Percentiles rank a stretch among this genome's conserved stretches.
phyloP scores from a whole-genome alignment of 2,113 vertebrate species.

The Dryoscopus gambensis region DNA sequence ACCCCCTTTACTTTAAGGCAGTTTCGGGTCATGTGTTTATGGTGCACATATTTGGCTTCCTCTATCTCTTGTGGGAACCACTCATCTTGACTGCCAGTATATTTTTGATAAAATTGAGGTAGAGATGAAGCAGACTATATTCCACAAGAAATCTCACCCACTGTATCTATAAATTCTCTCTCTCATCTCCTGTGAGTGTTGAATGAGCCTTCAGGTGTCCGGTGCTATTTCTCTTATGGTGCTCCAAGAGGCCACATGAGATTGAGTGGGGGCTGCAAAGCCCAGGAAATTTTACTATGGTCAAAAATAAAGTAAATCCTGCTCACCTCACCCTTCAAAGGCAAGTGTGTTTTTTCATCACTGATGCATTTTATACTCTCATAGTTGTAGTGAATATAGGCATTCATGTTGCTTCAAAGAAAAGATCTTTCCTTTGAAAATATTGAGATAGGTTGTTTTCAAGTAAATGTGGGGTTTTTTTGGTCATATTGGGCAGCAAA shows the following conservation, averaged over 20 bases:
- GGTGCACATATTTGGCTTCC: neutral
- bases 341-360: neutral
- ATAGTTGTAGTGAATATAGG: neutral
- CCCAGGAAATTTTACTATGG: neutral
- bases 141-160: neutral
- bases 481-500: neutral
- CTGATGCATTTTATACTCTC: neutral
- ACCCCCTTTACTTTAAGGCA: neutral
- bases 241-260: conserved; percentile 31
- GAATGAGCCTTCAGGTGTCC: conserved; percentile 33
- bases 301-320: conserved; percentile 9
- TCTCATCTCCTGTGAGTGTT: conserved; percentile 11
- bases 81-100: neutral
- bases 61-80: neutral
- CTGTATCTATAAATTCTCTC: conserved; percentile 12
- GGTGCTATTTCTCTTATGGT: neutral
- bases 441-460: neutral
- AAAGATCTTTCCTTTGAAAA: conserved; percentile 21
- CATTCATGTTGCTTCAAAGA: neutral
- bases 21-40: neutral
- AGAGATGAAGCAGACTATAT: conserved; percentile 15
- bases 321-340: neutral
- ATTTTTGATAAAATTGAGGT: conserved; percentile 18
- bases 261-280: neutral
- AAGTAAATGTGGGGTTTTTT: neutral